phyloP scores from a whole-genome alignment of 2,113 vertebrate species.

The Nesospiza acunhae region DNA sequence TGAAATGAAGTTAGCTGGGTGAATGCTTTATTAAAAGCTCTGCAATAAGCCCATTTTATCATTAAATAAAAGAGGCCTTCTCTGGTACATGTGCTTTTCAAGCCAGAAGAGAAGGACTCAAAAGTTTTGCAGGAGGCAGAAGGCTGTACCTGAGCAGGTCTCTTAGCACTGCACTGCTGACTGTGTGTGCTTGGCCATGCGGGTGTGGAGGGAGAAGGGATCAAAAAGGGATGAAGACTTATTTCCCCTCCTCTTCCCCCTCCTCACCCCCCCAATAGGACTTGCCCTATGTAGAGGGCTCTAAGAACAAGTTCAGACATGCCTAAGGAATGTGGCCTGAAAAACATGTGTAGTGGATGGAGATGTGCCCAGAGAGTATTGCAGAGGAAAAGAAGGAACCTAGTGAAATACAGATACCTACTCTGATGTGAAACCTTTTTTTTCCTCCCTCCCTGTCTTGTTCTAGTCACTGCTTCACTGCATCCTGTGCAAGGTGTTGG shows the following conservation, averaged over 20 bases:
- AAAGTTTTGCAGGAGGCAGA: neutral
- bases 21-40: neutral
- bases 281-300: neutral
- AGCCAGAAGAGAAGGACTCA: neutral
- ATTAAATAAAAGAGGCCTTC: neutral
- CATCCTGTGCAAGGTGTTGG: neutral
- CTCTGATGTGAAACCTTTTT: neutral
- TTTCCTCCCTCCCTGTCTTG: accelerated
- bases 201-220: neutral
- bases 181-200: neutral
- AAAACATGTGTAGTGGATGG: neutral
- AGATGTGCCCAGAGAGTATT: neutral
- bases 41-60: neutral
- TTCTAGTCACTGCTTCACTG: neutral
- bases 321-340: slow-evolving; percentile 19
- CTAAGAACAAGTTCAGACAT: slow-evolving; percentile 29
- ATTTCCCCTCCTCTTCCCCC: neutral
- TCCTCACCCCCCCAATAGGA: neutral
- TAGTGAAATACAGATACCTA: neutral
- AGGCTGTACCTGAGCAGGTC: neutral
- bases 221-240: neutral
- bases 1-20: neutral
- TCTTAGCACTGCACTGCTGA: neutral
- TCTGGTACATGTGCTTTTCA: neutral
- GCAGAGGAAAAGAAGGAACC: neutral